Base-by-base conservation (phyloP, 64 coral and sea anemone genomes). In the Montipora cactus region DNA sequence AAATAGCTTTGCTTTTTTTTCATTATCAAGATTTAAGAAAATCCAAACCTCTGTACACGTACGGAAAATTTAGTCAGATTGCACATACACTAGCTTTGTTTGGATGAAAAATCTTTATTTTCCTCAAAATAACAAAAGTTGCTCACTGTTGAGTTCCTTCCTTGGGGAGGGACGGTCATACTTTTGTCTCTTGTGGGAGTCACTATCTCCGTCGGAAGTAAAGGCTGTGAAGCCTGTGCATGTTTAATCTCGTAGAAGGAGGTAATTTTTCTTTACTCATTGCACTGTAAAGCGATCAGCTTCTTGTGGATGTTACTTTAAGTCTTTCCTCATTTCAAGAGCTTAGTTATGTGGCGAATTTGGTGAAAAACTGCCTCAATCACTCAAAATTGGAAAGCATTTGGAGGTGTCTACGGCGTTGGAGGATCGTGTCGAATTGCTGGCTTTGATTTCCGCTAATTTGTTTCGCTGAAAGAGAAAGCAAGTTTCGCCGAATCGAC, bases 121-220 rank as follows among this genome's bases (percentile, higher is more conserved):
- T 2, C 0, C 37, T 37, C 37, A 37, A 37, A 37, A 37, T 37
- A 37, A 37, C 37, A 37, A 37, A 37, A 37, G 37, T 37, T 37
- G 0, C 37, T 37, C 37, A 37, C 37, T 37, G 37, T 37, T 37
- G 37, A 37, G 37, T 37, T 37, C 37, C 37, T 37, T 2, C 37
- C 37, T 37, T 37, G 2, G 82, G 82, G 82, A 86, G 82, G 64
- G 44, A 51, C 14, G 21, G 66, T 86, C 14, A 1, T 49, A 10
- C 37, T 72, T 86, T 49, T 86, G 82, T 86, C 82, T 14, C 25
- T 19, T 2, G 45, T 68, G 46, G 82, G 82, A 86, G 82, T 70
- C 58, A 15, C 21, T 44, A 59, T 49, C 15, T 51, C 66, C 8
- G 8, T 86, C 82, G 82, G 82, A 86, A 86, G 82, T 78, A 46